phyloP scores from a whole-genome alignment of 2,888 invertebrate species.

The Drosophila quasianomalipes region DNA sequence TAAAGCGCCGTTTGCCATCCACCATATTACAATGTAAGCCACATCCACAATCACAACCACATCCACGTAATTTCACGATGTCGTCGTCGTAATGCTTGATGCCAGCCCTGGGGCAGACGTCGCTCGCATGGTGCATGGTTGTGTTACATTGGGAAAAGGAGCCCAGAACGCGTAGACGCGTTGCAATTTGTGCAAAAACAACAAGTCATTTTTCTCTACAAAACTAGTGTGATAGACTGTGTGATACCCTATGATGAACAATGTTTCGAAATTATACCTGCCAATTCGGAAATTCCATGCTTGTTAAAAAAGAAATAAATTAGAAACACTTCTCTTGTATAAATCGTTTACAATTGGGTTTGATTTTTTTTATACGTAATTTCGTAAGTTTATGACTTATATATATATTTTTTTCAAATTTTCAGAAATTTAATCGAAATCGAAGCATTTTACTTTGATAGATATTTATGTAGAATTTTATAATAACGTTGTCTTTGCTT shows the following conservation, averaged over 20 bases:
- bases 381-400: neutral
- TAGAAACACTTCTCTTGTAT: neutral
- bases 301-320: neutral
- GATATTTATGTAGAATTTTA: neutral
- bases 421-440: neutral
- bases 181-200: conserved; percentile 65
- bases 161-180: conserved; percentile 84
- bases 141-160: conserved; percentile 86
- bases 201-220: conserved; percentile 23
- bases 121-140: conserved; percentile 86
- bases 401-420: neutral
- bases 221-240: neutral
- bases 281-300: neutral
- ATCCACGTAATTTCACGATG: conserved; percentile 36
- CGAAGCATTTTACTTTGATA: neutral
- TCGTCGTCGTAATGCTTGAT: conserved; percentile 68
- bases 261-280: neutral
- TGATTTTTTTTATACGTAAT: neutral
- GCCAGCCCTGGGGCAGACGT: conserved; percentile 75
- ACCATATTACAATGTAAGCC: conserved; percentile 1
- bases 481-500: too few species aligned
- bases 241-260: conserved; percentile 1
- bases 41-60: conserved; percentile 29
- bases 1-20: conserved; percentile 43
- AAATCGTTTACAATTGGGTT: neutral